Conservation (phyloP, 2,888 invertebrate species). For the Lasius platythorax region DNA sequence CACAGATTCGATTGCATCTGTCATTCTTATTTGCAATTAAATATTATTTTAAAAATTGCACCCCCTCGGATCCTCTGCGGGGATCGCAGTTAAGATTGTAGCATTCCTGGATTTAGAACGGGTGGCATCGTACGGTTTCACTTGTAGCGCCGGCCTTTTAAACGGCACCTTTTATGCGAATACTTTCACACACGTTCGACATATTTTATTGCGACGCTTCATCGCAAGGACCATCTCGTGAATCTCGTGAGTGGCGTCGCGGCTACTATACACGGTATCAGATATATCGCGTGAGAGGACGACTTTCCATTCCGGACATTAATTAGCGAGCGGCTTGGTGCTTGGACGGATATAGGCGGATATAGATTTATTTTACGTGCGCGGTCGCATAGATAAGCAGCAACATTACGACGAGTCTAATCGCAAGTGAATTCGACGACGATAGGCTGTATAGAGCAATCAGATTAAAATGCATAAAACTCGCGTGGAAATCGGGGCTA, state of each 20-base stretch:
- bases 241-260: conserved; percentile 32
- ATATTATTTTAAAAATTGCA: background rate
- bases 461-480: background rate
- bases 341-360: conserved; percentile 71
- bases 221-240: conserved; percentile 46
- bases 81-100: background rate
- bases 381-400: conserved; percentile 17
- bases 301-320: conserved; percentile 79
- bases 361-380: conserved; percentile 21
- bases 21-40: background rate
- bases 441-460: background rate
- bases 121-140: conserved; percentile 39
- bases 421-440: background rate
- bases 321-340: conserved; percentile 81
- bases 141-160: conserved; percentile 29
- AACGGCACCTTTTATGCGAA: conserved; percentile 33
- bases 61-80: too few relatives aligned
- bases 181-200: conserved; percentile 67
- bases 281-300: conserved; percentile 54
- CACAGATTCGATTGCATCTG: background rate
- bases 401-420: background rate
- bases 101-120: conserved; percentile 29
- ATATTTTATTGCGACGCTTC: conserved; percentile 57
- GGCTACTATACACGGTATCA: background rate
- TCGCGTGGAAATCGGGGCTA: background rate